A percentile compares a stretch with the other conserved stretches of the same genome.
These are phyloP conservation scores for Castor canadensis DNA, from an alignment of 2,113 vertebrate genomes.

Conservation along the genomic window DNA sequence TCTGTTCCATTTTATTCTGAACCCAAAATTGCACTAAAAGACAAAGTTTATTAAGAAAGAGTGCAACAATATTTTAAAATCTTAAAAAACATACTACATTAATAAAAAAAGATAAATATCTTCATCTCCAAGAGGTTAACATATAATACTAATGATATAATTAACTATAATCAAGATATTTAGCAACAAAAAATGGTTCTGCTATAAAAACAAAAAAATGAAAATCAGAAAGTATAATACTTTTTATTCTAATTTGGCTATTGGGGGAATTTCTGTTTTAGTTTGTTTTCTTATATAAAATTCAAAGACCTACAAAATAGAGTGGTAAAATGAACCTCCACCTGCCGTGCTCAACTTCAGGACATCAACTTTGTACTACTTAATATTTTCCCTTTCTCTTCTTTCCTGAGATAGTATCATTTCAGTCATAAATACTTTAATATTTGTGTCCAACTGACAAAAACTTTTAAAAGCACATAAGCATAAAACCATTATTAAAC, in stretches of 20 bases:
- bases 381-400: background rate
- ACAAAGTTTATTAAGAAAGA: background rate
- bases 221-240: conserved; percentile 41
- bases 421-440: background rate
- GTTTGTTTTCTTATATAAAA: conserved; percentile 10
- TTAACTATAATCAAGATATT: background rate
- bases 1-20: background rate
- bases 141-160: background rate
- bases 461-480: background rate
- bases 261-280: conserved; percentile 44
- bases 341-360: background rate
- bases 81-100: background rate
- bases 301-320: background rate
- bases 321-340: background rate
- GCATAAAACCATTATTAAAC: background rate
- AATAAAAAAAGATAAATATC: background rate
- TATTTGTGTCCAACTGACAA: background rate
- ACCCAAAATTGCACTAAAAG: background rate
- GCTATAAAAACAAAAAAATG: conserved; percentile 23
- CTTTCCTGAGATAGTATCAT: background rate
- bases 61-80: too few relatives aligned
- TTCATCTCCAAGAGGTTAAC: background rate
- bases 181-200: background rate
- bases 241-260: conserved; percentile 40
- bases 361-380: background rate